Evolutionary conservation across 2,113 vertebrate species (phyloP).

Genomic region (Daubentonia madagascariensis): DNA sequence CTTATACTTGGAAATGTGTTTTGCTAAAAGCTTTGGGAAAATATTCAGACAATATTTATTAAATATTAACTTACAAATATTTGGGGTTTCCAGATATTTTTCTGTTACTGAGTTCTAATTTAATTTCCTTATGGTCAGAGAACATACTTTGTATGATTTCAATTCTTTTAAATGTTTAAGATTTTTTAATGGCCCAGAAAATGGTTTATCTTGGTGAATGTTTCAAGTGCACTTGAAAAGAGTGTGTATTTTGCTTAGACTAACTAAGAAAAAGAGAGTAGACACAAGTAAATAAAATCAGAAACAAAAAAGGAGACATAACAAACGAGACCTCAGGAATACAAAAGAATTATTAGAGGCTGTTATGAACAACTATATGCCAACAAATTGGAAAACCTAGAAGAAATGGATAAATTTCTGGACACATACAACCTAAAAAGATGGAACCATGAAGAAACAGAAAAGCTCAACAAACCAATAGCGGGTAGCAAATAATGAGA

Average conservation of each 20-base stretch:
- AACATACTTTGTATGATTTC: neutral
- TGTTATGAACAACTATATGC: too few species aligned
- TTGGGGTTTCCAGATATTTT: neutral
- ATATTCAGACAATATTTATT: neutral
- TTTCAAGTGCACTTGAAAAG: neutral
- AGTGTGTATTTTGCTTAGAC: neutral
- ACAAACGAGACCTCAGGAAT: too few species aligned
- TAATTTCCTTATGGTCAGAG: neutral
- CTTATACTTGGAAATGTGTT: neutral
- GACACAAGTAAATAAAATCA: too few species aligned
- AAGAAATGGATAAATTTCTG: too few species aligned
- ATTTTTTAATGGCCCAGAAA: neutral
- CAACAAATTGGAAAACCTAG: too few species aligned
- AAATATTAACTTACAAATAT: neutral
- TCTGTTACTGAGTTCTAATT: constrained; percentile 3
- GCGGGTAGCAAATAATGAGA: too few species aligned
- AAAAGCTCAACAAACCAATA: too few species aligned
- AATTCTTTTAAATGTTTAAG: neutral
- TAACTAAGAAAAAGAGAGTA: too few species aligned
- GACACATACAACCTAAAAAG: too few species aligned
- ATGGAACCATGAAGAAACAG: too few species aligned
- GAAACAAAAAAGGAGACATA: too few species aligned
- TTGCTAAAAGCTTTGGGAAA: neutral
- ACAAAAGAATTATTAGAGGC: too few species aligned
- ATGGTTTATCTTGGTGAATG: neutral